phyloP scores from a whole-genome alignment of 2,888 invertebrate species.

The Drosophila vallismaia region DNA sequence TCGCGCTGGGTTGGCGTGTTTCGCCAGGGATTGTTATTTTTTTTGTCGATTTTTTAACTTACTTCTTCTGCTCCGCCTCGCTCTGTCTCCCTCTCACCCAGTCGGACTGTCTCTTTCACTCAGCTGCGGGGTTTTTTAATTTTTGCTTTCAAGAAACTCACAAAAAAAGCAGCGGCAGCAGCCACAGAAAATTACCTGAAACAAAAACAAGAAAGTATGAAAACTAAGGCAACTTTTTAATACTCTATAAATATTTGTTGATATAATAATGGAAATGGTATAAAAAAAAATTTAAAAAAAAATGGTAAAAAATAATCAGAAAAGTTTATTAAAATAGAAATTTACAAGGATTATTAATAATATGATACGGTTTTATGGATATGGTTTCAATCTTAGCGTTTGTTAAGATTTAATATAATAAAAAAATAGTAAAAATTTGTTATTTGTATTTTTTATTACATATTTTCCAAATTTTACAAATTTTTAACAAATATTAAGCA shows the following conservation, averaged over 20 bases:
- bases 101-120: constrained; percentile 21
- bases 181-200: constrained; percentile 36
- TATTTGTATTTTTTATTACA: too few species aligned
- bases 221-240: constrained; percentile 2
- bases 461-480: too few species aligned
- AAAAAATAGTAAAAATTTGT: too few species aligned
- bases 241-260: background rate
- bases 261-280: background rate
- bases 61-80: constrained; percentile 40
- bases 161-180: constrained; percentile 40
- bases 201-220: constrained; percentile 26
- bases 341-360: too few species aligned
- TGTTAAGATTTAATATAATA: too few species aligned
- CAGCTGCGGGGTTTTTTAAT: constrained; percentile 51
- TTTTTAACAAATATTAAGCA: too few species aligned
- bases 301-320: background rate
- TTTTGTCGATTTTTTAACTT: constrained; percentile 31
- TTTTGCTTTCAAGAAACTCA: constrained; percentile 72
- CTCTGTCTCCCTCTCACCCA: constrained; percentile 21
- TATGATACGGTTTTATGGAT: too few species aligned
- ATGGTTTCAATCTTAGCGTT: too few species aligned
- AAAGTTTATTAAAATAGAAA: too few species aligned
- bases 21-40: constrained; percentile 65
- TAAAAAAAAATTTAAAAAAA: background rate
- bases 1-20: constrained; percentile 73